Base-by-base conservation (phyloP, 92 coral and sea anemone species). In the Blastomussa wellsi region DNA sequence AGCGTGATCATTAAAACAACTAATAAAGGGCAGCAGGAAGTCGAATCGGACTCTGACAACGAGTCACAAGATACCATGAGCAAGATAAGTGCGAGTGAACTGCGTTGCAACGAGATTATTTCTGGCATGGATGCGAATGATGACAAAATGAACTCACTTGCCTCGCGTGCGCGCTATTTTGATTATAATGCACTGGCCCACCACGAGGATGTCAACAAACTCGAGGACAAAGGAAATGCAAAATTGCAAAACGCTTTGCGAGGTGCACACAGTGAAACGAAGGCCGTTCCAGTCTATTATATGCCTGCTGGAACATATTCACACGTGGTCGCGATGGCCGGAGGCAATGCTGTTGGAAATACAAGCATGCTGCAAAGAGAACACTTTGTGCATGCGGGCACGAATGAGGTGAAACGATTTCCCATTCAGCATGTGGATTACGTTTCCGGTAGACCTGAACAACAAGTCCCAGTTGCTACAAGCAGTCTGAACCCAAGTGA, bases 401-500 rank as follows among this genome's bases (percentile, higher is more conserved):
- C 79, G 28, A 57, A 36, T 48, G 86, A 83, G 74, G 60, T 41
- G 24, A 83, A 83, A 19, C 72, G 86, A 28, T 74, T 83, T 60
- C 86, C 67, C 2, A 8, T 49, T 51, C 85, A 83, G 80, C 86
- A 74, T 62, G 19, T 74, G 80, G 86, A 88, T 57, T 91, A 90
- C 68, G 92, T 87, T 49, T 78, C 93, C 38, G 89, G 88, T 53
- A 86, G 95, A 57, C 95, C 91, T 3, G 98, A 94, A 55, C 98
- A 94, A 72, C 98, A 94, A 80, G 98, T 94, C n/a, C 98, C 98
- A 20, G 94, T 91, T 13, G 95, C 94, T 20, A 87, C 88, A 84
- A 92, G 92, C 81, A 79, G 90, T n/a, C 90, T 85, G 7, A 92
- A 92, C 81, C 24, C 88, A 5, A 77, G 76, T 15, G 95, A 94